Evolutionary conservation across 2,888 invertebrate genomes (phyloP).

Genomic region (Megamerina dolium): DNA sequence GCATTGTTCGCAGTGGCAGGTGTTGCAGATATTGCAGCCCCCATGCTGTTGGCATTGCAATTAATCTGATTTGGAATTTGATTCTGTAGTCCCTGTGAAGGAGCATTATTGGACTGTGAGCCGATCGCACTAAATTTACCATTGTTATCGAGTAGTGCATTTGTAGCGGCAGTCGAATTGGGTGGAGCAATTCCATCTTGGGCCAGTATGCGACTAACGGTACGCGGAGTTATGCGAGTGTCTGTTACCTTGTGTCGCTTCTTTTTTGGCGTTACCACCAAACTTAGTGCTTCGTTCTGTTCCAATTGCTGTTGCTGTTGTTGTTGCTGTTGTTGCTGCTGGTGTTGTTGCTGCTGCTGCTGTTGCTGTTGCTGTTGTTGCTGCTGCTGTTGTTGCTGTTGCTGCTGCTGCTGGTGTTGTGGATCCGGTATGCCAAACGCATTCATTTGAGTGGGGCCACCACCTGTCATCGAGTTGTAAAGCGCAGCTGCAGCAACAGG

Average conservation of each 20-base stretch:
- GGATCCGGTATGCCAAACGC: conserved; percentile 59
- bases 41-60: conserved; percentile 41
- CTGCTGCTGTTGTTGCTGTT: conserved; percentile 58
- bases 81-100: conserved; percentile 47
- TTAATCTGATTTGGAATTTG: conserved; percentile 14
- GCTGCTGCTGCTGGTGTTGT: conserved; percentile 61
- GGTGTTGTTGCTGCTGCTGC: conserved; percentile 53
- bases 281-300: conserved; percentile 88
- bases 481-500: conserved; percentile 57
- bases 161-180: conserved; percentile 36
- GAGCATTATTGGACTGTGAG: conserved; percentile 28
- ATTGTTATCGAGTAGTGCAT: conserved; percentile 14
- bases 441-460: conserved; percentile 44
- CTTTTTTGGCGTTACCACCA: conserved; percentile 93
- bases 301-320: conserved; percentile 65
- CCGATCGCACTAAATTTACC: conserved; percentile 13
- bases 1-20: conserved; percentile 17
- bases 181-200: conserved; percentile 73
- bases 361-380: conserved; percentile 51
- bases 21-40: not conserved
- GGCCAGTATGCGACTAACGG: conserved; percentile 79
- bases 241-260: conserved; percentile 97
- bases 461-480: conserved; percentile 60
- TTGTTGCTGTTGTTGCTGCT: conserved; percentile 43
- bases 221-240: conserved; percentile 84